Evolutionary conservation across 2,888 invertebrate genomes (phyloP), one percentile per base, ranked within the genome.

Genomic region (Phlogophora meticulosa): DNA sequence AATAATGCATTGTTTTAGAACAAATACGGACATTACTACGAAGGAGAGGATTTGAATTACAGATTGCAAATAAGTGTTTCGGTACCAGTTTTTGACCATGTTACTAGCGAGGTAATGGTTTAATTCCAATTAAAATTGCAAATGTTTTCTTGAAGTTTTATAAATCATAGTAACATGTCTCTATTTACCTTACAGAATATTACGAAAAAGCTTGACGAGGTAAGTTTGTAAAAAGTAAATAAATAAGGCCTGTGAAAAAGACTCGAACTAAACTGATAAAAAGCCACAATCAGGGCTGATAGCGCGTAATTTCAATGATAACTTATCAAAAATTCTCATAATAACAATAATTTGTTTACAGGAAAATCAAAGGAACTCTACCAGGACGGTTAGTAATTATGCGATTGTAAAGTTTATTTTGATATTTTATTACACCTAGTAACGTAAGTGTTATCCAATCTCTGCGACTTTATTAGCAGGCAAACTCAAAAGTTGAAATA

Each of bases 291-390:
- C 48, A 15, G 55, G 40, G 36, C n/a, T 22, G 10, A 48, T 48
- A n/a, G 32, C 17, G 42, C 48, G 40, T 63, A 7, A 64, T 58
- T 28, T 1, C 40, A 43, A 48, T 40, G 63, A 74, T 73, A 43
- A 53, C 9, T 22, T 17, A 15, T n/a, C 17, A 55, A 4, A 13
- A 24, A 65, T 61, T 67, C n/a, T 40, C 3, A 38, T 48, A 59
- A 65, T 72, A 53, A 22, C 11, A 68, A 34, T 13, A 24, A 43
- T 62, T 79, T 83, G 40, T 77, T 93, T 90, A 15, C 91, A 95
- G 95, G 94, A 94, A 90, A 92, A 91, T 68, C 91, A 91, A 87
- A 88, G 94, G 72, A 91, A 91, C 62, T 83, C 95, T 9, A 94
- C 95, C 1, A 89, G 95, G 80, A 92, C 91, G 91, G 95, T 95